Evolutionary conservation across 2,888 invertebrate genomes (phyloP).

Genomic region (Epinotia demarniana): DNA sequence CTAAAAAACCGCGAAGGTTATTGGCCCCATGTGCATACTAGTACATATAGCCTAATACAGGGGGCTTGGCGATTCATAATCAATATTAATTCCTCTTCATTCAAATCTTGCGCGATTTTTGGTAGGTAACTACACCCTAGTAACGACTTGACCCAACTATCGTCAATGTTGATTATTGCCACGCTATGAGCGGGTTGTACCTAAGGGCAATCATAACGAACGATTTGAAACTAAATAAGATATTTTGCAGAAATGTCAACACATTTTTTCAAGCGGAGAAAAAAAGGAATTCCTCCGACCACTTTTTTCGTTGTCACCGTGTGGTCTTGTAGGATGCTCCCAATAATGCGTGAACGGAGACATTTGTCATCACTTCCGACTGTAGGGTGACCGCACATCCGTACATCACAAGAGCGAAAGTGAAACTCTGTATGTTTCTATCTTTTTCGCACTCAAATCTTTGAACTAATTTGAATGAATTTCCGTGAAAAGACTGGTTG

Average conservation of each 20-base stretch:
- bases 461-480: background rate
- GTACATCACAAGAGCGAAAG: too few species aligned
- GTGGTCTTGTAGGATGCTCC: conserved; percentile 70
- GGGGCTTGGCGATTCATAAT: too few species aligned
- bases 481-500: background rate
- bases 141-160: too few species aligned
- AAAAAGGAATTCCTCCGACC: conserved; percentile 23
- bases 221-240: background rate
- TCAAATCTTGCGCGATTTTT: too few species aligned
- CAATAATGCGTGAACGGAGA: conserved; percentile 78
- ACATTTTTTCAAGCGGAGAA: conserved; percentile 1
- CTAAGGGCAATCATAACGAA: background rate
- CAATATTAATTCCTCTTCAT: too few species aligned
- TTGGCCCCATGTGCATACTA: too few species aligned
- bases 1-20: too few species aligned
- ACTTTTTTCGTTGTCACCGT: conserved; percentile 59
- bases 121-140: too few species aligned
- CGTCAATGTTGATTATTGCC: too few species aligned
- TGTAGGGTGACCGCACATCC: conserved; percentile 64
- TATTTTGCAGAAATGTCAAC: conserved; percentile 26
- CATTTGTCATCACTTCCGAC: conserved; percentile 80
- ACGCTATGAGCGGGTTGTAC: too few species aligned
- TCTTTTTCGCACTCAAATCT: background rate
- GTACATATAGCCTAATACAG: too few species aligned
- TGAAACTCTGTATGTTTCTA: background rate